phyloP scores from a whole-genome alignment of 2,797 vertebrate genomes.

The Naso thynnoides region DNA sequence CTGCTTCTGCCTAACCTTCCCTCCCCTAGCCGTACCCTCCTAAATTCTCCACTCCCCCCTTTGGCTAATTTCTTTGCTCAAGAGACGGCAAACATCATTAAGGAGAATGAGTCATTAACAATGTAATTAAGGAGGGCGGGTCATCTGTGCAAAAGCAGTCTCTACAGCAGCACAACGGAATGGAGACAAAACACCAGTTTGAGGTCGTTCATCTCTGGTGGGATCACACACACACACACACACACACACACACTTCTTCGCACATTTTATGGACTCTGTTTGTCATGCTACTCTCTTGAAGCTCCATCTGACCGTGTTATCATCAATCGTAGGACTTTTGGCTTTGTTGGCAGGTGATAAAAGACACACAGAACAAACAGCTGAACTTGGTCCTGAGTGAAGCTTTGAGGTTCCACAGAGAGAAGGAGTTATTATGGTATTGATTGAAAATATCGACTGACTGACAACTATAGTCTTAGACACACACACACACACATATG shows the following conservation, averaged over 20 bases:
- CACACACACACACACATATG: background rate
- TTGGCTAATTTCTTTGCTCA: constrained; percentile 66
- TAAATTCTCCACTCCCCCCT: constrained; percentile 23
- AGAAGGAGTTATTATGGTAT: constrained; percentile 71
- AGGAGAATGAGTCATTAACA: constrained; percentile 75
- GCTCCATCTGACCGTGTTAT: constrained; percentile 22
- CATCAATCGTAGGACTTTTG: constrained; percentile 23
- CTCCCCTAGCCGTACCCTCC: constrained; percentile 17
- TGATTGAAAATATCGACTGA: constrained; percentile 65
- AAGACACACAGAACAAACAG: constrained; percentile 66
- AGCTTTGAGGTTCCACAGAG: constrained; percentile 41
- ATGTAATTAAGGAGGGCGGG: constrained; percentile 74
- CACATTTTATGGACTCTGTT: constrained; percentile 17
- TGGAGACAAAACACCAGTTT: constrained; percentile 55
- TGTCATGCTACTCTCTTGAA: constrained; percentile 42
- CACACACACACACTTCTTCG: background rate
- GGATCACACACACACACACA: background rate
- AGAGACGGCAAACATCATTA: constrained; percentile 75
- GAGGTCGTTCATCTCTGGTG: constrained; percentile 50
- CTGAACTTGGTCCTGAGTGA: constrained; percentile 51
- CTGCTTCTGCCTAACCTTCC: constrained; percentile 13
- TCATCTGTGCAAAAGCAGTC: constrained; percentile 56
- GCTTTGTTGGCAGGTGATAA: constrained; percentile 65
- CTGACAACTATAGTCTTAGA: constrained; percentile 18
- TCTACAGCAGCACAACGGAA: constrained; percentile 30